Conservation (phyloP, 2,797 vertebrate genomes). For the Brotula barbata region DNA sequence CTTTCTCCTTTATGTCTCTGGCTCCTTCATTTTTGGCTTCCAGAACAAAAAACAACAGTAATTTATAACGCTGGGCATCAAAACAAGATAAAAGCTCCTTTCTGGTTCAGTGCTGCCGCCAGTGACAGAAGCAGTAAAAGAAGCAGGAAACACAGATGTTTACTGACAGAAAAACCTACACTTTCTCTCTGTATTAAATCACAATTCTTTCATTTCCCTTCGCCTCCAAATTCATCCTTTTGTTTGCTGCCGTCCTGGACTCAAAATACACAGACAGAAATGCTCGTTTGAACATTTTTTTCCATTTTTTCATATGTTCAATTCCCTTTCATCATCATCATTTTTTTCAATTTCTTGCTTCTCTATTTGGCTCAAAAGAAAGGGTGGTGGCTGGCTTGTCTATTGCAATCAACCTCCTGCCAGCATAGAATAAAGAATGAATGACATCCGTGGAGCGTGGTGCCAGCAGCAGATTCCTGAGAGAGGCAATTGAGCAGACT, state of each 20-base stretch:
- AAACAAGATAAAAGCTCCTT: conserved; percentile 62
- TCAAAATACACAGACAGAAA: not conserved
- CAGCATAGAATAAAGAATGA: conserved; percentile 31
- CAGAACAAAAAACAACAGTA: conserved; percentile 49
- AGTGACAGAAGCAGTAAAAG: conserved; percentile 20
- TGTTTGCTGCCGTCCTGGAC: conserved; percentile 1
- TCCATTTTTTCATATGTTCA: conserved; percentile 9
- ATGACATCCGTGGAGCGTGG: conserved; percentile 36
- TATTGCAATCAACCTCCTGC: conserved; percentile 30
- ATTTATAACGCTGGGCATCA: conserved; percentile 48
- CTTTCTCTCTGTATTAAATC: not conserved
- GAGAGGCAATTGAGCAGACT: conserved; percentile 40
- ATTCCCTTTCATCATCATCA: conserved; percentile 1
- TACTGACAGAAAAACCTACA: conserved; percentile 14
- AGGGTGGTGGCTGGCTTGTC: conserved; percentile 19
- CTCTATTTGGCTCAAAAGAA: conserved; percentile 16
- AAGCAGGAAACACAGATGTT: conserved; percentile 38
- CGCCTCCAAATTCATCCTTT: not conserved
- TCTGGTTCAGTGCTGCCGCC: conserved; percentile 46
- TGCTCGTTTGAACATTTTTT: not conserved
- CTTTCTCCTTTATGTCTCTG: too few relatives aligned
- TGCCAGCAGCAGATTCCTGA: conserved; percentile 49
- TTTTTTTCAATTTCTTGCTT: conserved; percentile 1
- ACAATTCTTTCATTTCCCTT: conserved; percentile 2
- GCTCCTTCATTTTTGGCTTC: conserved; percentile 36